These are phyloP conservation scores for Oscheius onirici DNA, from an alignment of 2,888 invertebrate species.

Conservation along the genomic window DNA sequence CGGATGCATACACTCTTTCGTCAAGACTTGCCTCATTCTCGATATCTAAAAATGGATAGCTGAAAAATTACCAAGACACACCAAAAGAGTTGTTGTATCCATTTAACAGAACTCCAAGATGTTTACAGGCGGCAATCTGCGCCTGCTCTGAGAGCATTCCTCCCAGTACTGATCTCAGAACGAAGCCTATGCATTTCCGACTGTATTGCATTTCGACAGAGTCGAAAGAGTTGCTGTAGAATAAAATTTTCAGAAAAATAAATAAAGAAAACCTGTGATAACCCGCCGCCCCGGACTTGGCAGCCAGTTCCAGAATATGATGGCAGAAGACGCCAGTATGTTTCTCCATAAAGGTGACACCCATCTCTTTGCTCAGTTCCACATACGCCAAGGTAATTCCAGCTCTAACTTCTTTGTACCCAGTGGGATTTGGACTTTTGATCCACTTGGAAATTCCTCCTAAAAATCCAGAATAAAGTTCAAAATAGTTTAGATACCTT, in stretches of 20 bases:
- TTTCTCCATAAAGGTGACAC: conserved; percentile 89
- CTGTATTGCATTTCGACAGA: conserved; percentile 77
- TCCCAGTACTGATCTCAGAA: conserved; percentile 72
- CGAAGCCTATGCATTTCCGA: conserved; percentile 86
- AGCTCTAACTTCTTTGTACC: conserved; percentile 93
- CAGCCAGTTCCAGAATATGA: conserved; percentile 79
- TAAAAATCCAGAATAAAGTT: neutral
- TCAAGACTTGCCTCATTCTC: conserved; percentile 41
- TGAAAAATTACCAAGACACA: conserved; percentile 4
- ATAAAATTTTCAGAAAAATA: neutral
- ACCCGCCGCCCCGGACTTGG: conserved; percentile 43
- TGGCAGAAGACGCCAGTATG: conserved; percentile 86
- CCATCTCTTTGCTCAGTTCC: conserved; percentile 90
- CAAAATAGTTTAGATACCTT: conserved; percentile 77
- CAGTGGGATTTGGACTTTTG: conserved; percentile 79
- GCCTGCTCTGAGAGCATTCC: conserved; percentile 96
- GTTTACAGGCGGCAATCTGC: conserved; percentile 89
- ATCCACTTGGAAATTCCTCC: conserved; percentile 81
- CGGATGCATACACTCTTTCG: conserved; percentile 44
- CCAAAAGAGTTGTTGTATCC: conserved; percentile 93
- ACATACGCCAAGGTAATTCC: conserved; percentile 98
- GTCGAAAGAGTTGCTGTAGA: conserved; percentile 55
- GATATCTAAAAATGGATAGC: conserved; percentile 2
- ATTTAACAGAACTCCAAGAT: conserved; percentile 88
- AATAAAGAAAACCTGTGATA: neutral